Base-by-base conservation (phyloP, 2,888 invertebrate species). In the Tetragonisca angustula region DNA sequence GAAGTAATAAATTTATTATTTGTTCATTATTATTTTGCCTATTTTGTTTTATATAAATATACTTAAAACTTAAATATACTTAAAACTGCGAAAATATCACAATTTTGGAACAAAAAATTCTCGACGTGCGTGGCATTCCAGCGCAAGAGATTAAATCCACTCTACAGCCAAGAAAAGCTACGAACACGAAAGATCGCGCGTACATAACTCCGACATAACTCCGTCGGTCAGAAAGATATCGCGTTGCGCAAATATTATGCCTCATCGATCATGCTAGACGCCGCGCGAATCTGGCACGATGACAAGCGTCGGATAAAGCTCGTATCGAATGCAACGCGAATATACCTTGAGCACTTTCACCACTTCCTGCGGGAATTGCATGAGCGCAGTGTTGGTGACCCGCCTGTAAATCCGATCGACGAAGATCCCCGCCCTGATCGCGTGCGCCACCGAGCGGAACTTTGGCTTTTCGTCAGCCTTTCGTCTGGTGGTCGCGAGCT, bases 391-490 rank as follows among this genome's bases (percentile, higher is more conserved):
- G 92, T 96, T 97, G 76, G 97, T 97, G 88, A 97, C 97, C 90
- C 98, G 96, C 91, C 98, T 96, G 95, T 98, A 98, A 95, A 98
- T 98, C 92, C 98, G 96, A 95, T 99, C 99, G 92, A 99, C 99
- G 95, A 99, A 98, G 92, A 99, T 98, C 64, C 99, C 99, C 24
- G 99, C 99, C 27, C 99, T 96, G 93, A 99, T 99, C 89, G 99
- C 99, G 94, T 99, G 98, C 68, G 99, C 99, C 89, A 99, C 99
- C 83, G 98, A 98, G 81, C 98, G 97, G 95, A 99, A 99, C 95
- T 98, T 97, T 21, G 98, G 97, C 93, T 97, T 97, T 94, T 97
- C 97, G 92, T 97, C 97, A 54, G 96, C 96, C 95, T 96, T 96
- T 92, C 97, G 96, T 89, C 97, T 96, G 79, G 97, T 96, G 81